These are phyloP conservation scores for Condylura cristata DNA, from an alignment of 2,113 vertebrate species.

Conservation along the genomic window DNA sequence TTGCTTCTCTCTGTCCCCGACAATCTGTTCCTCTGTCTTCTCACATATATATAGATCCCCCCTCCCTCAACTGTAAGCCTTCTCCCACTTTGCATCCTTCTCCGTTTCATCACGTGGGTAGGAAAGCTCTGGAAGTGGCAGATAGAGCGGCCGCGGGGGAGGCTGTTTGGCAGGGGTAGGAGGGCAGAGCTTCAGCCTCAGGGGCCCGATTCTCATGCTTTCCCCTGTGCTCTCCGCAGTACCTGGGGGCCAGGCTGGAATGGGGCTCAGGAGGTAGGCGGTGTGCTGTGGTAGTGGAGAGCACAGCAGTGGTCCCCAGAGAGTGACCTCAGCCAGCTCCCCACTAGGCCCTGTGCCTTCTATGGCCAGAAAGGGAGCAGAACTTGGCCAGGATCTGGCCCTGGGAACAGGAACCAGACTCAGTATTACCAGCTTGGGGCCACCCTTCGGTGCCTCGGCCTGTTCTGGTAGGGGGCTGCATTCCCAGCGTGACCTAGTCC, in stretches of 20 bases:
- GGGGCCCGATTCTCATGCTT: background rate
- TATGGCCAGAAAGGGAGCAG: background rate
- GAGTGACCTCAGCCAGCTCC: background rate
- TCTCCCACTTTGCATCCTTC: constrained; percentile 79
- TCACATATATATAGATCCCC: constrained; percentile 79
- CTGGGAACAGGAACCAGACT: background rate
- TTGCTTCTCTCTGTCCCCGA: constrained; percentile 72
- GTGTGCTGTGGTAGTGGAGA: background rate
- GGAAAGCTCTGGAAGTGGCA: constrained; percentile 74
- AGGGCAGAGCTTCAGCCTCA: background rate
- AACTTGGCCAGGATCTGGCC: background rate
- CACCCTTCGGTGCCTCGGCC: background rate
- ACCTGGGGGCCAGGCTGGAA: background rate
- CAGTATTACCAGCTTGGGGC: too few species aligned
- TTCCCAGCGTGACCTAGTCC: background rate
- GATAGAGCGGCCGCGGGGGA: constrained; percentile 69
- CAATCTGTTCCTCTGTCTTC: constrained; percentile 81
- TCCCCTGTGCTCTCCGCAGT: too few species aligned
- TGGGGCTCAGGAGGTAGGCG: background rate
- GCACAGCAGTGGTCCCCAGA: background rate
- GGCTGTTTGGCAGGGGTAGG: constrained; percentile 66
- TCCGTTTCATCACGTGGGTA: constrained; percentile 71
- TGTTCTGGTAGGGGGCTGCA: background rate
- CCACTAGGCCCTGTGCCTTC: background rate
- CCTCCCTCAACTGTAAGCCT: constrained; percentile 66